phyloP scores from a whole-genome alignment of 2,113 vertebrate genomes.

The Nycticebus coucang region DNA sequence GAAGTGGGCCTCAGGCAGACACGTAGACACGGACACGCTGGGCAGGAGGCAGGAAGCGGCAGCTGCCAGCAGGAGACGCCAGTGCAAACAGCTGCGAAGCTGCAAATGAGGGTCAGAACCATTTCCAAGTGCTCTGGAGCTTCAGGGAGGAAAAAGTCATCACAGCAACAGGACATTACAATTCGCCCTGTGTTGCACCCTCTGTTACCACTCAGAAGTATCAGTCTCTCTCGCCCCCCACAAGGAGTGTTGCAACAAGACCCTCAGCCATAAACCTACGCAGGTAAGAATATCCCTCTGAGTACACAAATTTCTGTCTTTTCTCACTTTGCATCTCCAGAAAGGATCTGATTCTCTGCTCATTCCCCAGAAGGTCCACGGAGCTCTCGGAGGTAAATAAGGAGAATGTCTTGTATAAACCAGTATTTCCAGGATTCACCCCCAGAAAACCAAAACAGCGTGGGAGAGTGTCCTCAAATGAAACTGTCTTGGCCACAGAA shows the following conservation, averaged over 20 bases:
- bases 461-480: not conserved
- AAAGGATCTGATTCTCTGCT: not conserved
- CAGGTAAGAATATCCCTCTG: not conserved
- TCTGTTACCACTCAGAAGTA: not conserved
- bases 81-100: not conserved
- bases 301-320: not conserved
- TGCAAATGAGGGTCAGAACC: not conserved
- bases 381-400: accelerated
- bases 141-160: not conserved
- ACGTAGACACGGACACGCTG: too few species aligned
- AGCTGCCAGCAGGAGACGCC: not conserved
- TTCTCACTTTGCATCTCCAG: not conserved
- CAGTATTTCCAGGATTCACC: not conserved
- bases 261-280: not conserved
- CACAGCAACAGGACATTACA: accelerated
- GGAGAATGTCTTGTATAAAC: not conserved
- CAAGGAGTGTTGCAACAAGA: not conserved
- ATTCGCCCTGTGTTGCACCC: not conserved
- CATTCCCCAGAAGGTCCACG: not conserved
- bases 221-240: not conserved
- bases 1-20: not conserved
- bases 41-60: not conserved
- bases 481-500: not conserved
- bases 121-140: not conserved
- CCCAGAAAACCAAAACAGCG: not conserved